These are phyloP conservation scores for Octonoba sinensis DNA, from an alignment of 2,888 invertebrate genomes.

Conservation along the genomic window DNA sequence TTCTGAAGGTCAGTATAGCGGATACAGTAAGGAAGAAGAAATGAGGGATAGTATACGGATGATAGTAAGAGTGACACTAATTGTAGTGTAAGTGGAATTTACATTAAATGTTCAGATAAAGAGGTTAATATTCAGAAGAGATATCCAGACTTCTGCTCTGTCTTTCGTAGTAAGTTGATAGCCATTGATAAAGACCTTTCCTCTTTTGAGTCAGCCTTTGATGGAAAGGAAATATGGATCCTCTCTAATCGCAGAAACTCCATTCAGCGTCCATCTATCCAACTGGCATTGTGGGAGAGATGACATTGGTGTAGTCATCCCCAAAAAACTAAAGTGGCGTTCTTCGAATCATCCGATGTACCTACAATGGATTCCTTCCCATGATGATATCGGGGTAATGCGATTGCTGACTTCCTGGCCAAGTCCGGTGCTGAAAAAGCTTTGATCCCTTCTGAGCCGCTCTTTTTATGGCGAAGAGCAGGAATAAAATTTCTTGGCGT, in stretches of 20 bases:
- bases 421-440: not conserved
- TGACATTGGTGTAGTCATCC: not conserved
- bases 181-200: not conserved
- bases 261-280: too few species aligned
- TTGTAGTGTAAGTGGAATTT: not conserved
- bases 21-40: too few species aligned
- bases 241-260: too few species aligned
- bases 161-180: not conserved
- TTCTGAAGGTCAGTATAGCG: too few species aligned
- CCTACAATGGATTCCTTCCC: constrained; percentile 1
- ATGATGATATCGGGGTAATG: not conserved
- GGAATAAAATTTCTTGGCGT: too few species aligned
- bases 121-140: not conserved
- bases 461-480: not conserved
- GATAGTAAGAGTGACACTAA: too few species aligned
- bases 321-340: not conserved
- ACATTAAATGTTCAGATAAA: not conserved
- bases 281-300: too few species aligned
- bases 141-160: not conserved
- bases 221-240: too few species aligned
- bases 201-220: too few species aligned
- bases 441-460: not conserved
- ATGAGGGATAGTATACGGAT: too few species aligned
- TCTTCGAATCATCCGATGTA: not conserved
- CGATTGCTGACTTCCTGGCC: not conserved